phyloP scores from a whole-genome alignment of 2,888 invertebrate species.

The Poecilus cupreus region DNA sequence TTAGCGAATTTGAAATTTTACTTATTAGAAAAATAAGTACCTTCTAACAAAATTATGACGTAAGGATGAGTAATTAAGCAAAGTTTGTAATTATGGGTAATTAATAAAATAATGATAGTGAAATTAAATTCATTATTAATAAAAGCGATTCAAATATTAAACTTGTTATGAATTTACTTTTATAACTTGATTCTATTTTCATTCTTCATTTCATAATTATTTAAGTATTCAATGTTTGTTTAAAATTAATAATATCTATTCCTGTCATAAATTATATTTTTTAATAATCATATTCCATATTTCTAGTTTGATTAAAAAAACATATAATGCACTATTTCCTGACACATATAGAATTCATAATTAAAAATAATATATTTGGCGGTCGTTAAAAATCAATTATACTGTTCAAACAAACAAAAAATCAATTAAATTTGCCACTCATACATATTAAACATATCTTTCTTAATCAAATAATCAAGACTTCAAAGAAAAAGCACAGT shows the following conservation, averaged over 20 bases:
- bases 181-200: conserved; percentile 6
- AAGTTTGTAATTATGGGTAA: background rate
- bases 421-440: background rate
- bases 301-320: background rate
- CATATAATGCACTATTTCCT: conserved; percentile 10
- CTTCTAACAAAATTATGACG: conserved; percentile 5
- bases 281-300: background rate
- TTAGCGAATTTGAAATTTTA: background rate
- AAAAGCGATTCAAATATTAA: background rate
- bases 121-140: conserved; percentile 29
- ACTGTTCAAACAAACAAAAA: background rate
- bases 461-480: conserved; percentile 10
- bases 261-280: background rate
- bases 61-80: conserved; percentile 19
- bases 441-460: conserved; percentile 9
- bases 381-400: conserved; percentile 13
- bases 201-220: background rate
- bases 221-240: too few relatives aligned
- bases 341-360: background rate
- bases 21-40: conserved; percentile 8
- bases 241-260: too few relatives aligned
- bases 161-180: background rate
- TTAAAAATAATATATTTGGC: conserved; percentile 11
- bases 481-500: background rate
- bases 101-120: conserved; percentile 27